Conservation (phyloP, 2,888 invertebrate species). For the Lasioglossum marginatum region DNA sequence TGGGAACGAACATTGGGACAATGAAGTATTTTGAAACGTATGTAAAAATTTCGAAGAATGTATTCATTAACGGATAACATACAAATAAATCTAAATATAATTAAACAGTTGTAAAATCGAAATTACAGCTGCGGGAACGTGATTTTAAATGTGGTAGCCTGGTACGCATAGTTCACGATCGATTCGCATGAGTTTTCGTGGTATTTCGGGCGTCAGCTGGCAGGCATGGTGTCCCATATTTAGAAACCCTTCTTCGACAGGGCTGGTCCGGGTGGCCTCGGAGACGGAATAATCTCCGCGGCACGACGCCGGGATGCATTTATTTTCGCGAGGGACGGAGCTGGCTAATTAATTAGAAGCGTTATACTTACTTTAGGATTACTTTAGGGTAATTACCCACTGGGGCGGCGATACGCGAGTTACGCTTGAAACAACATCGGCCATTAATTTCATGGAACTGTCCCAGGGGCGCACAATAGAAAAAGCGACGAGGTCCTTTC, state of each 20-base stretch:
- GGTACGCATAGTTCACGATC: background rate
- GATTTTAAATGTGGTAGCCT: background rate
- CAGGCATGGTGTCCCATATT: background rate
- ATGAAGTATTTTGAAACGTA: background rate
- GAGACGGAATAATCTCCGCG: slow-evolving; percentile 29
- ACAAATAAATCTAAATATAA: background rate
- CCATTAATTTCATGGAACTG: slow-evolving; percentile 49
- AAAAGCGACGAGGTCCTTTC: slow-evolving; percentile 19
- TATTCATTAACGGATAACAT: background rate
- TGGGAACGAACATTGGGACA: background rate
- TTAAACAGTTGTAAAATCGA: background rate
- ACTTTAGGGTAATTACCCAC: slow-evolving; percentile 53
- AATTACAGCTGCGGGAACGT: background rate
- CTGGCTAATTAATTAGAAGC: slow-evolving; percentile 48
- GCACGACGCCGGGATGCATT: slow-evolving; percentile 1
- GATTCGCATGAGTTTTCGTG: background rate
- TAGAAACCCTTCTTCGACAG: slow-evolving; percentile 5
- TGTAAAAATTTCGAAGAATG: background rate
- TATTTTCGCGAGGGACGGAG: slow-evolving; percentile 34
- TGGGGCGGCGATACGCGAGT: slow-evolving; percentile 32
- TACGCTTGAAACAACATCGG: slow-evolving; percentile 32
- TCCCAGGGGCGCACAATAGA: background rate
- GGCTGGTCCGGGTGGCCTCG: background rate
- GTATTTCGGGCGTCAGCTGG: background rate
- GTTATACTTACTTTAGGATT: slow-evolving; percentile 25